Percentiles rank a stretch among this genome's conserved stretches.
Conservation (phyloP, 2,113 vertebrate species). For the Mesembrinibis cayennensis region DNA sequence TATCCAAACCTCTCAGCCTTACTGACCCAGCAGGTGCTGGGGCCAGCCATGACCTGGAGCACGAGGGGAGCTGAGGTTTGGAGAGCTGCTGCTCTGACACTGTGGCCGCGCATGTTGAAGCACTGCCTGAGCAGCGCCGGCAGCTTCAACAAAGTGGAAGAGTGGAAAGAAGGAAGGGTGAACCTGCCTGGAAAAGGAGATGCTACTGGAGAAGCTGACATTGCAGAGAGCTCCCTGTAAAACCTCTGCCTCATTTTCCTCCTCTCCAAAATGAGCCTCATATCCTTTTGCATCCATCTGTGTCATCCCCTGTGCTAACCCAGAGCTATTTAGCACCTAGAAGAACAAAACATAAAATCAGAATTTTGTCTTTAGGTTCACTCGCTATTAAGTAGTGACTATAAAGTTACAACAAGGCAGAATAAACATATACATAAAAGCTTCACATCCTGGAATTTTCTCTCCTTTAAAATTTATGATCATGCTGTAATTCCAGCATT, state of each 20-base stretch:
- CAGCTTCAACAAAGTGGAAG: neutral
- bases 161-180: neutral
- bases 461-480: neutral
- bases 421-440: neutral
- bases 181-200: neutral
- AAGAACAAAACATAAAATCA: neutral
- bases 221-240: neutral
- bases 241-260: neutral
- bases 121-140: neutral
- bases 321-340: neutral
- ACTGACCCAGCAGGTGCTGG: fast-evolving
- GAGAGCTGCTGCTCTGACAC: neutral
- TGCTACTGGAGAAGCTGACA: neutral
- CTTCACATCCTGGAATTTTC: neutral
- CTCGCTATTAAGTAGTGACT: neutral
- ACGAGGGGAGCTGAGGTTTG: neutral
- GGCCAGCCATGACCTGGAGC: neutral
- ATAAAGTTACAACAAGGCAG: neutral
- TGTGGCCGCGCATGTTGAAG: fast-evolving
- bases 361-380: neutral
- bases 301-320: neutral
- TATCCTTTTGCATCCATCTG: neutral
- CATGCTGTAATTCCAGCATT: neutral
- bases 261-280: neutral
- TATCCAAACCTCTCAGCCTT: neutral